These are phyloP conservation scores for Echinometra lucunter DNA, from an alignment of 53 echinoderm and acorn worm species.

Conservation along the genomic window DNA sequence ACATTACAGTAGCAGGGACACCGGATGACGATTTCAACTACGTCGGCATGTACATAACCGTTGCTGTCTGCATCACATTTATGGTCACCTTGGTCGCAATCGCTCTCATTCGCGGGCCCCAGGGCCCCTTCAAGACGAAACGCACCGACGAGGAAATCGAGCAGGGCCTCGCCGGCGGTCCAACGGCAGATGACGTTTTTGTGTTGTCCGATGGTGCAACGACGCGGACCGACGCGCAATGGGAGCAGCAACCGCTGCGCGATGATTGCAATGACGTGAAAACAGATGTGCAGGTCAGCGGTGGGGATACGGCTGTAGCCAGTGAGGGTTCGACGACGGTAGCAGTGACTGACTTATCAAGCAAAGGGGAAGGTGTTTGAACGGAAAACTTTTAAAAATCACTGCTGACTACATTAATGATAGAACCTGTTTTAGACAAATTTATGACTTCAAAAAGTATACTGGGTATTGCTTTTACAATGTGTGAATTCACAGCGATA, in stretches of 20 bases:
- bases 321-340: neutral
- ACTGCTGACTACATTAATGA: too few relatives aligned
- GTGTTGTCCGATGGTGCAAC: constrained; percentile 1
- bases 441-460: too few relatives aligned
- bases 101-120: constrained; percentile 59
- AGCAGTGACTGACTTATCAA: neutral
- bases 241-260: constrained; percentile 66
- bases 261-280: neutral
- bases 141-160: constrained; percentile 42
- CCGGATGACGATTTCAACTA: constrained; percentile 59
- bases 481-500: too few relatives aligned
- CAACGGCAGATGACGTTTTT: neutral
- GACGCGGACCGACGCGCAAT: constrained; percentile 58
- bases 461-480: too few relatives aligned
- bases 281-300: neutral
- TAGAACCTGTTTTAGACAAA: too few relatives aligned
- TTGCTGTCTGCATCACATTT: constrained; percentile 47
- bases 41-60: constrained; percentile 54
- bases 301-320: neutral
- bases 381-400: neutral
- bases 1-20: neutral
- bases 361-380: constrained; percentile 21
- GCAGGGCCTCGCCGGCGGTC: neutral
- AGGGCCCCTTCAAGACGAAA: constrained; percentile 60
- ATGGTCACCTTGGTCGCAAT: constrained; percentile 57